phyloP scores from a whole-genome alignment of 2,888 invertebrate species.

The Caenorhabditis sp. region DNA sequence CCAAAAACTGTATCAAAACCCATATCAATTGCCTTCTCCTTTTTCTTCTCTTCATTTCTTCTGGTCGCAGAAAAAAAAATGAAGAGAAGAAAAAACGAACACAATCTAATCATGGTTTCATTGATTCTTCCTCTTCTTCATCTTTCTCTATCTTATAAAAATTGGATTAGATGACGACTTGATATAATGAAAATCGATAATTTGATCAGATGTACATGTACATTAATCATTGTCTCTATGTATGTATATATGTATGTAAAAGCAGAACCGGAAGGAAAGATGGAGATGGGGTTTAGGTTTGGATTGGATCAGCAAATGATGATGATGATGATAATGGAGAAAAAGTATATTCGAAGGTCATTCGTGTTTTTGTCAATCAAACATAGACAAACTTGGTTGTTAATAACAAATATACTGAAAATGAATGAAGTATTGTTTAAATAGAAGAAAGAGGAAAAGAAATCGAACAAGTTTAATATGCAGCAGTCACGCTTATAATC shows the following conservation, averaged over 20 bases:
- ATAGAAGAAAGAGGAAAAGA: background rate
- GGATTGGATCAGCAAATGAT: background rate
- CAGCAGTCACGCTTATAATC: background rate
- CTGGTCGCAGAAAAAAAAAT: background rate
- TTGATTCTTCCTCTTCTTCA: background rate
- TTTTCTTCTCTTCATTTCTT: background rate
- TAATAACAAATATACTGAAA: too few relatives aligned
- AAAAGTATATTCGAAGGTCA: background rate
- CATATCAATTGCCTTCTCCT: background rate
- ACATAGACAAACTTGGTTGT: too few relatives aligned
- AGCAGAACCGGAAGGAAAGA: background rate
- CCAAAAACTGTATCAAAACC: conserved; percentile 1
- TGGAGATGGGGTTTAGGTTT: background rate
- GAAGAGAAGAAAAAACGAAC: background rate
- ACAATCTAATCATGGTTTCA: background rate
- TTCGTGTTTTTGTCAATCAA: background rate
- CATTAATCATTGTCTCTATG: background rate
- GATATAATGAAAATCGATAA: background rate
- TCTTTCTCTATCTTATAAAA: background rate
- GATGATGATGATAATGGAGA: background rate
- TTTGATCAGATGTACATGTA: background rate
- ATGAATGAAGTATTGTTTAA: background rate
- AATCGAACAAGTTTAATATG: background rate
- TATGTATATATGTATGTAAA: too few relatives aligned
- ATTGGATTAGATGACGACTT: background rate